These are phyloP conservation scores for Tricholauxania praeusta DNA, from an alignment of 2,888 invertebrate species.

Conservation along the genomic window DNA sequence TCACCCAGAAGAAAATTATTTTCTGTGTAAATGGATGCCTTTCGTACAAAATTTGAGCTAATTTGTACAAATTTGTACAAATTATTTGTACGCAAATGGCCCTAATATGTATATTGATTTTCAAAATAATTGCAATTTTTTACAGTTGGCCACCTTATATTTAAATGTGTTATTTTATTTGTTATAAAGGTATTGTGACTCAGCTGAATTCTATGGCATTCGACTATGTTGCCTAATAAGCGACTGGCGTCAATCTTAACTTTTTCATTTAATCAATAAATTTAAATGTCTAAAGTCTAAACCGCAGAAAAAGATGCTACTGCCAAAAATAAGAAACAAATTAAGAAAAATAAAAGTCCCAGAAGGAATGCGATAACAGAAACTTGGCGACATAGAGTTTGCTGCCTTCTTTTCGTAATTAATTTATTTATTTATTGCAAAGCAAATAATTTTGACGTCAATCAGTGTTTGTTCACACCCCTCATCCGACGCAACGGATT, in stretches of 20 bases:
- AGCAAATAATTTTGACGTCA: conserved; percentile 36
- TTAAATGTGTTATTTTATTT: too few relatives aligned
- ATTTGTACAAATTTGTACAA: too few relatives aligned
- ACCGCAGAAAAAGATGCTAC: not conserved
- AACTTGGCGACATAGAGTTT: conserved; percentile 34
- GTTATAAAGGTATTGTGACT: not conserved
- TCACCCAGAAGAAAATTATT: too few relatives aligned
- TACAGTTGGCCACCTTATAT: too few relatives aligned
- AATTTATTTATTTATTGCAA: conserved; percentile 20
- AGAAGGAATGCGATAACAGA: conserved; percentile 16
- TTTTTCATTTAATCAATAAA: not conserved
- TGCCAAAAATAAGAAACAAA: not conserved
- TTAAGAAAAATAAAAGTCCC: not conserved
- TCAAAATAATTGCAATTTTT: too few relatives aligned
- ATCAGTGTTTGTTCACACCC: not conserved
- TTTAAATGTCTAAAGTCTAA: conserved; percentile 22
- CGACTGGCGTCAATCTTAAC: not conserved
- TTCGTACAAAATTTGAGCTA: too few relatives aligned
- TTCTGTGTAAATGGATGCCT: too few relatives aligned
- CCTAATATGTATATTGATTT: too few relatives aligned
- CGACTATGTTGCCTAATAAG: not conserved
- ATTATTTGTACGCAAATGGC: too few relatives aligned
- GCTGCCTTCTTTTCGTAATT: conserved; percentile 25
- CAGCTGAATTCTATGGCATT: not conserved
- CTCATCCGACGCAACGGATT: not conserved